Conservation (phyloP, 2,888 invertebrate species). For the Trachelus troglodyta region DNA sequence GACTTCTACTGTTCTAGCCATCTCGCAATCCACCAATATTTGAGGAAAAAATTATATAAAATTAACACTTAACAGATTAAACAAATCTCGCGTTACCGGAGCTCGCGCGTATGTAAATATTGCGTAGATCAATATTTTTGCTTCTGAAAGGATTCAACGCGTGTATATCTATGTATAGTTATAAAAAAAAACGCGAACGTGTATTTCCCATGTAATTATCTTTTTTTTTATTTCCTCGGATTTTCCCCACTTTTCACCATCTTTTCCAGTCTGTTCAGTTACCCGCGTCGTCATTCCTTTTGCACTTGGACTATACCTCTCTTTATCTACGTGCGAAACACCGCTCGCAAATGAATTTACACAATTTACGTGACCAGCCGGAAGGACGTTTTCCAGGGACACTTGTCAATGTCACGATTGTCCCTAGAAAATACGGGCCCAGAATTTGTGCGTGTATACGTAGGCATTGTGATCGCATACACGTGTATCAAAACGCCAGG, state of each 20-base stretch:
- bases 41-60: constrained; percentile 57
- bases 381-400: not conserved
- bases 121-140: constrained; percentile 60
- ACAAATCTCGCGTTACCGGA: constrained; percentile 43
- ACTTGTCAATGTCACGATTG: not conserved
- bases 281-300: not conserved
- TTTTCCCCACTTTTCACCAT: not conserved
- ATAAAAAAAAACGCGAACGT: not conserved
- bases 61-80: constrained; percentile 61
- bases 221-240: not conserved
- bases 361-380: not conserved
- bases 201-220: not conserved
- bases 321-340: not conserved
- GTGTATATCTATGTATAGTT: not conserved
- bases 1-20: constrained; percentile 19
- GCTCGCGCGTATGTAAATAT: constrained; percentile 48
- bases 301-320: not conserved
- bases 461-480: not conserved
- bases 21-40: constrained; percentile 41
- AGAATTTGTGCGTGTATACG: not conserved
- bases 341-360: not conserved
- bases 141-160: constrained; percentile 55
- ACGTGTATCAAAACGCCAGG: not conserved
- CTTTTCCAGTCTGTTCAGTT: not conserved
- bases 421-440: not conserved